Percentiles rank a stretch among this genome's conserved stretches.
Conservation (phyloP, 2,888 invertebrate species). For the Idaea biselata region DNA sequence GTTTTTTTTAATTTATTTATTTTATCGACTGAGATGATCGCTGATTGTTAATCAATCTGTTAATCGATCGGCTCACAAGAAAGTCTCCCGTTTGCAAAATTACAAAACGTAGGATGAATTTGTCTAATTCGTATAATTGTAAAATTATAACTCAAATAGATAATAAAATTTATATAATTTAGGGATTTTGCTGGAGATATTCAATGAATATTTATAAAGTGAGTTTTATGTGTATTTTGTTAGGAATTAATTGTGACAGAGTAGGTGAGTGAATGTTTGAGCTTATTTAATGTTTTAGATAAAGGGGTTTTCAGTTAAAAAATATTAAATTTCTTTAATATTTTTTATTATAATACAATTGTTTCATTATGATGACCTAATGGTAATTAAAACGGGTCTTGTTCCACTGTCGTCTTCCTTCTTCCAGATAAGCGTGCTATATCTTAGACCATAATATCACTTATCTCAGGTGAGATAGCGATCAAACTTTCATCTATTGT, state of each 20-base stretch:
- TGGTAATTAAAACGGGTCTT: no score
- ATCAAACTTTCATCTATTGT: no score
- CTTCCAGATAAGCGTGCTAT: no score
- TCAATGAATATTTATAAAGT: constrained; percentile 28
- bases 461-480: no score
- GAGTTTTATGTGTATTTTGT: not conserved
- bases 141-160: not conserved
- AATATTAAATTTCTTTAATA: not conserved
- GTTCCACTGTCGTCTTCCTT: no score
- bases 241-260: not conserved
- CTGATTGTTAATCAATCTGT: no score
- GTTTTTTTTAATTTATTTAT: no score
- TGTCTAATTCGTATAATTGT: not conserved
- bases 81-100: not conserved
- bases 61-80: not conserved
- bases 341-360: no score
- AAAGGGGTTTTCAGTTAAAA: not conserved
- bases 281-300: not conserved
- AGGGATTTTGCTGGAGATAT: not conserved
- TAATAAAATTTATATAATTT: not conserved
- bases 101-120: not conserved
- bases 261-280: not conserved
- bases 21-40: no score
- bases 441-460: no score
- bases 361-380: no score